Percentiles rank a stretch among this genome's conserved stretches.
Conservation (phyloP, 1,140 invertebrate species). For the Drosophila nannoptera region DNA sequence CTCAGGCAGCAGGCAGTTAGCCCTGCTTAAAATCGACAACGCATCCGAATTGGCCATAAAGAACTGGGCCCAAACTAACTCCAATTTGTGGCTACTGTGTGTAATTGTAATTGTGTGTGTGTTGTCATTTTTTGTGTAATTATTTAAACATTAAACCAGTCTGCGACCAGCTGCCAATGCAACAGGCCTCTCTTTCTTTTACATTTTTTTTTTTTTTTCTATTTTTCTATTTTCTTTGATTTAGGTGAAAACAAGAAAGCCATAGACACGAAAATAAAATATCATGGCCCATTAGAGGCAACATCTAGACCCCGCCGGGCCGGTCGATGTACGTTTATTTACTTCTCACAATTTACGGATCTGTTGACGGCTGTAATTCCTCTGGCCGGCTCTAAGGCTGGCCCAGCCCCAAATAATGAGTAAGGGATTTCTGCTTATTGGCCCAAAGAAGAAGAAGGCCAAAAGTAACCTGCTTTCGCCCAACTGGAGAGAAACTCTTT, state of each 20-base stretch:
- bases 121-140: constrained; percentile 65
- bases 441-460: constrained; percentile 22
- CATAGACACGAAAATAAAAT: constrained; percentile 65
- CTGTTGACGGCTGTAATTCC: constrained; percentile 35
- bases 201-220: constrained; percentile 16
- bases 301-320: constrained; percentile 2
- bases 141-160: constrained; percentile 76
- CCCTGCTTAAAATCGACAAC: constrained; percentile 16
- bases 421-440: constrained; percentile 37
- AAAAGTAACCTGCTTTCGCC: constrained; percentile 48
- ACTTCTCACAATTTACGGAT: constrained; percentile 21
- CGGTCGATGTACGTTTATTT: constrained; percentile 22
- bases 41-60: constrained; percentile 41
- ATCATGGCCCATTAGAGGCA: constrained; percentile 52
- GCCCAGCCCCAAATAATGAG: constrained; percentile 43
- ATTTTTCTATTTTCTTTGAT: constrained; percentile 23
- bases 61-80: constrained; percentile 16
- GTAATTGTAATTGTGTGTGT: constrained; percentile 42
- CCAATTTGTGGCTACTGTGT: constrained; percentile 38
- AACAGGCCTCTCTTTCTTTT: constrained; percentile 7
- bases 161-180: constrained; percentile 36
- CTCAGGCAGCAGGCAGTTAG: neutral
- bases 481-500: constrained; percentile 43
- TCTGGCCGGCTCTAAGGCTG: constrained; percentile 9
- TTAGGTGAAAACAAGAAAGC: constrained; percentile 65